Evolutionary conservation across 1,140 invertebrate species (phyloP).

Genomic region (Drosophila sproati): DNA sequence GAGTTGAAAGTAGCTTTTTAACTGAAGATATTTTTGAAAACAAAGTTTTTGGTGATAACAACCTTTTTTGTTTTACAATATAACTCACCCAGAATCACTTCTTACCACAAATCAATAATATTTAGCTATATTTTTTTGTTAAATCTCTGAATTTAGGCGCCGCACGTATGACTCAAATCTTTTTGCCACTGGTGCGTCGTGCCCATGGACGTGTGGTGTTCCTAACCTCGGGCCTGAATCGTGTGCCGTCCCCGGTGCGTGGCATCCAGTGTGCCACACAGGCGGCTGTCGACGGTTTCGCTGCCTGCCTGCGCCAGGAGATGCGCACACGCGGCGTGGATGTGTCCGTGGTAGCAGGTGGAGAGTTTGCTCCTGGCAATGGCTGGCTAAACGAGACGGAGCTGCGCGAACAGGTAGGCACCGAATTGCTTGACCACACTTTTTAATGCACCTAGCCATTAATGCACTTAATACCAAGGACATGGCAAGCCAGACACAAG

Average conservation of each 20-base stretch:
- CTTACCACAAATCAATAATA: neutral
- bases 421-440: neutral
- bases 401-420: constrained; percentile 88
- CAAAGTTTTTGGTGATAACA: no score
- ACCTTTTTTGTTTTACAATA: no score
- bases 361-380: constrained; percentile 91
- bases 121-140: neutral
- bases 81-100: no score
- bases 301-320: constrained; percentile 92
- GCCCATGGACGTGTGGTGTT: constrained; percentile 90
- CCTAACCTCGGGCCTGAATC: constrained; percentile 89
- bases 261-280: constrained; percentile 92
- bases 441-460: constrained; percentile 30
- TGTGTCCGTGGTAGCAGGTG: constrained; percentile 92
- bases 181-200: constrained; percentile 91
- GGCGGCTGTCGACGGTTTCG: constrained; percentile 92
- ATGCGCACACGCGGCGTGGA: constrained; percentile 91
- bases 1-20: neutral
- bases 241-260: constrained; percentile 90
- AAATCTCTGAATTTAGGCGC: constrained; percentile 85
- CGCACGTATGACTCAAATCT: constrained; percentile 91
- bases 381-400: constrained; percentile 90
- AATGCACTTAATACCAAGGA: constrained; percentile 39
- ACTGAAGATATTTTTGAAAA: neutral
- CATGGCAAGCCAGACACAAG: constrained; percentile 12